phyloP scores from a whole-genome alignment of 1,140 invertebrate species.

The Ruditapes philippinarum region DNA sequence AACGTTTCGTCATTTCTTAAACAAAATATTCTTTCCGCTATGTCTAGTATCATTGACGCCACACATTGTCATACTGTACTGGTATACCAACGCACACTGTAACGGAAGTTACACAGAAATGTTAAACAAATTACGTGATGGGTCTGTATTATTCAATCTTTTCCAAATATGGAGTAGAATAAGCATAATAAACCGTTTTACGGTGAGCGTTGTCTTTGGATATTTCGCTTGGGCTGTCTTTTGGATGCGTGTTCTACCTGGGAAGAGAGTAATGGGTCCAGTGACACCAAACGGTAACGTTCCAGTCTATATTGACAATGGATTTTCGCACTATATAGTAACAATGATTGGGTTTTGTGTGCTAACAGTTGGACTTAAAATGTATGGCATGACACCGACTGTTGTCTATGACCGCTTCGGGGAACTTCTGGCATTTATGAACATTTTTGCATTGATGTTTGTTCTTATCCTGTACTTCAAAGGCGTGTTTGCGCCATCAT shows the following conservation, averaged over 20 bases:
- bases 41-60: conserved; percentile 82
- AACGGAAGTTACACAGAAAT: too few species aligned
- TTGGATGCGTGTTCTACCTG: too few species aligned
- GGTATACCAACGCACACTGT: conserved; percentile 82
- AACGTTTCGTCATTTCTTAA: conserved; percentile 70
- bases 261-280: conserved; percentile 87
- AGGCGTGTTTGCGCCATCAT: conserved; percentile 83
- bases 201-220: conserved; percentile 77
- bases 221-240: conserved; percentile 80
- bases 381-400: too few species aligned
- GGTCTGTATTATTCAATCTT: conserved; percentile 66
- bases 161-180: conserved; percentile 78
- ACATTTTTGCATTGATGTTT: conserved; percentile 87
- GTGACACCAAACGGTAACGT: conserved; percentile 87
- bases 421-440: conserved; percentile 87
- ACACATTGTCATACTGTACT: conserved; percentile 82
- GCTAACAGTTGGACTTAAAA: conserved; percentile 80
- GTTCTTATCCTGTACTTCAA: too few species aligned
- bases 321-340: conserved; percentile 88
- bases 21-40: conserved; percentile 77
- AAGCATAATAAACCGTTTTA: conserved; percentile 72
- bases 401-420: too few species aligned
- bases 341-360: conserved; percentile 84
- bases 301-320: too few species aligned
- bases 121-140: conserved; percentile 45